Percentiles rank a stretch among this genome's conserved stretches.
phyloP scores from a whole-genome alignment of 1,140 invertebrate species.

The Carposina sasakii region DNA sequence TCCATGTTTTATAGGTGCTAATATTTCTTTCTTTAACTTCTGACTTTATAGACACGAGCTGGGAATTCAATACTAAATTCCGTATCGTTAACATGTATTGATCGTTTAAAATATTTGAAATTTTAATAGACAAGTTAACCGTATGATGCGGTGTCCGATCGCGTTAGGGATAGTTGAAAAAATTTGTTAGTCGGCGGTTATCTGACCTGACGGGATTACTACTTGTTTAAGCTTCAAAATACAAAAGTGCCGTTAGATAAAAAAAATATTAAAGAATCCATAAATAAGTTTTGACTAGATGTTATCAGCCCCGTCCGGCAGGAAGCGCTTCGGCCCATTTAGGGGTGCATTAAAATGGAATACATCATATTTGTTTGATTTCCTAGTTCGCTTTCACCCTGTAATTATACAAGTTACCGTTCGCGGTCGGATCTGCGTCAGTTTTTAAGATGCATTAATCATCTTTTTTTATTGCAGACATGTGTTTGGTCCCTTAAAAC shows the following conservation, averaged over 20 bases:
- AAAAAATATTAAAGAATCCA: constrained; percentile 52
- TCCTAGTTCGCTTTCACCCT: constrained; percentile 68
- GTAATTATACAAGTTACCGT: constrained; percentile 70
- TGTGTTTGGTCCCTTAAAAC: constrained; percentile 61
- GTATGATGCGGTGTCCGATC: constrained; percentile 28
- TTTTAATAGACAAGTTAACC: constrained; percentile 27
- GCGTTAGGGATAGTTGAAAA: constrained; percentile 37
- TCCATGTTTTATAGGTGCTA: constrained; percentile 52
- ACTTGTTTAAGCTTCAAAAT: constrained; percentile 56
- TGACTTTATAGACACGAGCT: constrained; percentile 36
- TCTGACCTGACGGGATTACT: constrained; percentile 52
- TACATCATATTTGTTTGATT: constrained; percentile 74
- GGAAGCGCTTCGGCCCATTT: constrained; percentile 68
- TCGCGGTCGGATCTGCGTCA: constrained; percentile 53
- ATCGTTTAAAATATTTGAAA: too few relatives aligned
- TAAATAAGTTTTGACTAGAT: constrained; percentile 61
- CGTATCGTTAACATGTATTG: too few relatives aligned
- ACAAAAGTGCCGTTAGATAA: constrained; percentile 56
- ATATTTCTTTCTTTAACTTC: constrained; percentile 57
- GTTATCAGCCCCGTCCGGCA: constrained; percentile 56
- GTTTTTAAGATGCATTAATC: constrained; percentile 66
- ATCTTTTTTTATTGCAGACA: constrained; percentile 61
- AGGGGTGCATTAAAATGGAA: constrained; percentile 72
- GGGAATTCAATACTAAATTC: constrained; percentile 38
- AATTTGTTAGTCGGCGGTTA: constrained; percentile 44